Evolutionary conservation across 2,888 invertebrate genomes (phyloP).

Genomic region (Pterobdella sp.): DNA sequence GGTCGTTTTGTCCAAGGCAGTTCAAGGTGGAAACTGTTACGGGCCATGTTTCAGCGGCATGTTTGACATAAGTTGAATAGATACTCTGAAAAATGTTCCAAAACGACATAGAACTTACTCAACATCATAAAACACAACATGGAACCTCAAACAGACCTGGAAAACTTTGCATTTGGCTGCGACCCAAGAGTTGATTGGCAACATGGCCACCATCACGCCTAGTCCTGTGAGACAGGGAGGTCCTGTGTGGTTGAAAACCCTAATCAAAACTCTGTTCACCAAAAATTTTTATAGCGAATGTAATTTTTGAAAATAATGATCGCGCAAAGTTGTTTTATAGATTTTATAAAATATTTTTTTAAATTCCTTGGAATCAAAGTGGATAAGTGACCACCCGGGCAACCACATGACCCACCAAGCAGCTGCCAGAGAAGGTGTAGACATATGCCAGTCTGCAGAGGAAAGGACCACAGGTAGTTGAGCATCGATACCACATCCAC

Average conservation of each 20-base stretch:
- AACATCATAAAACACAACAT: background rate
- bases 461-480: slow-evolving; percentile 37
- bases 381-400: too few relatives aligned
- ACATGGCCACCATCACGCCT: slow-evolving; percentile 23
- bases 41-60: too few relatives aligned
- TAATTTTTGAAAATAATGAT: too few relatives aligned
- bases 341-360: too few relatives aligned
- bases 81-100: too few relatives aligned
- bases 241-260: background rate
- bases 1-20: too few relatives aligned
- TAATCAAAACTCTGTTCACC: background rate
- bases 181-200: slow-evolving; percentile 31
- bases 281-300: background rate
- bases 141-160: slow-evolving; percentile 21
- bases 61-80: too few relatives aligned
- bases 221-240: slow-evolving; percentile 29
- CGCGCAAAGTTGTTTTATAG: too few relatives aligned
- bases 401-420: slow-evolving; percentile 4
- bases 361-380: too few relatives aligned
- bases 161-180: slow-evolving; percentile 30
- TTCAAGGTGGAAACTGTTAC: too few relatives aligned
- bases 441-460: slow-evolving; percentile 66
- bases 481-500: slow-evolving; percentile 35
- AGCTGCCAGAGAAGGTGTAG: slow-evolving; percentile 47
- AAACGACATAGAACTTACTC: background rate